Conservation (phyloP, 2,113 vertebrate species). For the Puffinus mauretanicus region DNA sequence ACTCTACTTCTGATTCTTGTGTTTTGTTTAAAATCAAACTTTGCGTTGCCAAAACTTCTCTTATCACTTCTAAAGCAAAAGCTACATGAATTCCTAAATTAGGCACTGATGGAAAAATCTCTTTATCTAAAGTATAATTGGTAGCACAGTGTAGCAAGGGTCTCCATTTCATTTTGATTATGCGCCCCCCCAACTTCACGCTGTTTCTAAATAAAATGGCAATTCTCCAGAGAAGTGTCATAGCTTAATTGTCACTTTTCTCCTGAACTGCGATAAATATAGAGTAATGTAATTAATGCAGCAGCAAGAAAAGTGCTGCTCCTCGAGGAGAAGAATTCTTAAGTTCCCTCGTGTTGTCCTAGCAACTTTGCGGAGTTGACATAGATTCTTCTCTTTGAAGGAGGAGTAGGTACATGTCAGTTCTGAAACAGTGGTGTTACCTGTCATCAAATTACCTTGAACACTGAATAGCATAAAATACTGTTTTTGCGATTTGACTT, state of each 20-base stretch:
- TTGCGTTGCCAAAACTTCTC: background rate
- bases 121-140: background rate
- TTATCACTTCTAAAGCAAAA: background rate
- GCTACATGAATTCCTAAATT: background rate
- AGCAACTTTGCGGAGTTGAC: conserved; percentile 2
- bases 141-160: background rate
- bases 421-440: background rate
- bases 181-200: background rate
- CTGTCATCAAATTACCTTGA: background rate
- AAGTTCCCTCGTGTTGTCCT: background rate
- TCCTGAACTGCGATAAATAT: background rate
- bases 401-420: background rate
- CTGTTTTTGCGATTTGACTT: background rate
- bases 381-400: background rate
- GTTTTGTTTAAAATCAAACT: background rate
- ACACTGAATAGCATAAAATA: background rate
- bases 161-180: background rate
- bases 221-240: background rate
- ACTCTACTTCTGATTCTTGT: background rate
- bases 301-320: background rate
- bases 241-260: background rate
- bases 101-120: background rate
- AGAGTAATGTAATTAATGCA: conserved; percentile 11
- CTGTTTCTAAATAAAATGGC: background rate
- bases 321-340: background rate